Evolutionary conservation across 2,888 invertebrate species (phyloP).

Genomic region (Peribatodes rhomboidaria): DNA sequence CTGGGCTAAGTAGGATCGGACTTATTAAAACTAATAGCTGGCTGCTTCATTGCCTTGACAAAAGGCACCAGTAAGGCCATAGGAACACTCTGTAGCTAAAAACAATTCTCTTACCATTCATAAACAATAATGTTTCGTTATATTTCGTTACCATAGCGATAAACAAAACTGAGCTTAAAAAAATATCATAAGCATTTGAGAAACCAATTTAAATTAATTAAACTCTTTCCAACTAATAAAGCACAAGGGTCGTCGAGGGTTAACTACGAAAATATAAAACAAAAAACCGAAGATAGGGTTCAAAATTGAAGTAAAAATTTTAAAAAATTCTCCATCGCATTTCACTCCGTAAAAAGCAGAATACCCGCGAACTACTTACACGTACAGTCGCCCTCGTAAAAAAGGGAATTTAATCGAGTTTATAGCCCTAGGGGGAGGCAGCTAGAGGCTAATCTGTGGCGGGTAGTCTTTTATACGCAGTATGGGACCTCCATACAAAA

Average conservation of each 20-base stretch:
- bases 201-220: constrained; percentile 3
- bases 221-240: constrained; percentile 24
- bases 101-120: too few species aligned
- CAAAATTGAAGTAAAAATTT: constrained; percentile 38
- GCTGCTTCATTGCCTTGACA: too few species aligned
- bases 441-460: constrained; percentile 37
- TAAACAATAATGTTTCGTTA: too few species aligned
- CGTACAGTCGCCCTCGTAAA: constrained; percentile 58
- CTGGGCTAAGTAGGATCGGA: too few species aligned
- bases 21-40: too few species aligned
- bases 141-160: neutral
- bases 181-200: constrained; percentile 3
- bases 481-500: neutral
- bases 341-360: constrained; percentile 25
- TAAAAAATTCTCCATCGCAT: constrained; percentile 38
- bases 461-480: constrained; percentile 3
- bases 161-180: neutral
- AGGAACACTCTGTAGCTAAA: too few species aligned
- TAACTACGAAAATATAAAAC: neutral
- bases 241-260: constrained; percentile 10
- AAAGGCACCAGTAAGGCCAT: too few species aligned
- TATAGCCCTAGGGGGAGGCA: constrained; percentile 47
- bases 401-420: constrained; percentile 61
- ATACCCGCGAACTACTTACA: constrained; percentile 47
- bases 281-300: constrained; percentile 5